Conservation (phyloP, 2,113 vertebrate genomes). For the Nematolebias whitei region DNA sequence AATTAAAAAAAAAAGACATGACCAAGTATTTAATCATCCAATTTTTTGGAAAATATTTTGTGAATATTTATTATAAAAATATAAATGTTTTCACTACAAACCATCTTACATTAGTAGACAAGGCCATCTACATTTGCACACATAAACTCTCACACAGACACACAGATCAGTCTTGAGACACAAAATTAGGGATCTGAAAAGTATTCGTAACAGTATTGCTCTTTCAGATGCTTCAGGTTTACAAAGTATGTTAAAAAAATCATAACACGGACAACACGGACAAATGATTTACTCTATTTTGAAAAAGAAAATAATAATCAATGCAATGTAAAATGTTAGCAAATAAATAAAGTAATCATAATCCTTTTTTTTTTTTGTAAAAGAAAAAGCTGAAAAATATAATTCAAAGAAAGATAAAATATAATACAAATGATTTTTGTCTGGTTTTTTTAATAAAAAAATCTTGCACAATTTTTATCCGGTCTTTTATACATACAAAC, state of each 20-base stretch:
- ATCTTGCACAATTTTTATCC: slow-evolving; percentile 78
- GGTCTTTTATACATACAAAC: slow-evolving; percentile 83
- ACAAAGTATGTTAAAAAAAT: slow-evolving; percentile 84
- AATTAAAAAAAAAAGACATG: slow-evolving; percentile 51
- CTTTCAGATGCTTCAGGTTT: slow-evolving; percentile 75
- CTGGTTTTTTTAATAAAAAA: slow-evolving; percentile 76
- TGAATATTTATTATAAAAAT: slow-evolving; percentile 99
- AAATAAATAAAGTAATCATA: slow-evolving; percentile 94
- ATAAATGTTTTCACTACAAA: slow-evolving; percentile 99
- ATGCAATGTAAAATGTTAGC: slow-evolving; percentile 83
- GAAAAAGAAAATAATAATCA: slow-evolving; percentile 24
- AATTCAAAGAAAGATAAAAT: slow-evolving; percentile 81
- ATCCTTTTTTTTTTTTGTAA: slow-evolving; percentile 76
- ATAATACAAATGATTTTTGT: slow-evolving; percentile 81
- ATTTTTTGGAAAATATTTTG: slow-evolving; percentile 99
- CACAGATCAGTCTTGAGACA: slow-evolving; percentile 72
- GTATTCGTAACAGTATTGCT: slow-evolving; percentile 80
- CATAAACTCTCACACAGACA: slow-evolving; percentile 83
- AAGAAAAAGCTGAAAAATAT: slow-evolving; percentile 76
- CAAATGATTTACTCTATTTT: slow-evolving; percentile 87
- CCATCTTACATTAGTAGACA: slow-evolving; percentile 99
- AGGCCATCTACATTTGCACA: slow-evolving; percentile 96
- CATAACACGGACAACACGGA: slow-evolving; percentile 83
- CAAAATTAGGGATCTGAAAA: slow-evolving; percentile 62
- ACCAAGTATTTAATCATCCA: slow-evolving; percentile 73